Percentiles rank a stretch among this genome's conserved stretches.
These are phyloP conservation scores for Aleiodes leptofemur DNA, from an alignment of 2,888 invertebrate genomes.

Conservation along the genomic window DNA sequence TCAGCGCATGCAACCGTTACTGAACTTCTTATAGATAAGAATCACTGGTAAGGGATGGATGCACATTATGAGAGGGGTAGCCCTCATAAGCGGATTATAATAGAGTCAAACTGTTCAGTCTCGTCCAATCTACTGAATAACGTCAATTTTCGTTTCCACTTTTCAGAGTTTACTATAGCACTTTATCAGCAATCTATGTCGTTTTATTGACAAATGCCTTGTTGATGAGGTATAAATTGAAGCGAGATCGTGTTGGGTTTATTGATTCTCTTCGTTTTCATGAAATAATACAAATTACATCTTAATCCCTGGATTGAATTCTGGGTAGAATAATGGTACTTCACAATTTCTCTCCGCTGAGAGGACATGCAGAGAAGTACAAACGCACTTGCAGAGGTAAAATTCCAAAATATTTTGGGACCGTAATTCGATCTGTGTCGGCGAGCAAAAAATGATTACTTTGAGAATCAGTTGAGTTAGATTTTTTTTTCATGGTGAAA, in stretches of 20 bases:
- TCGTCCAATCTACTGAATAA: constrained; percentile 22
- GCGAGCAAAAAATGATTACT: too few species aligned
- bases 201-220: background rate
- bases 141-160: constrained; percentile 30
- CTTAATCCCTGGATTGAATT: too few species aligned
- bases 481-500: too few species aligned
- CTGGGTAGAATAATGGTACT: too few species aligned
- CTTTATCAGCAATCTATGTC: constrained; percentile 7
- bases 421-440: too few species aligned
- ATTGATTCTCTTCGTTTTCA: background rate
- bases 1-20: constrained; percentile 4
- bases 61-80: background rate
- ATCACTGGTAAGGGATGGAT: constrained; percentile 20
- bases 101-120: constrained; percentile 17
- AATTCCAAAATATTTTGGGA: too few species aligned
- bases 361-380: too few species aligned
- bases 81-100: constrained; percentile 40
- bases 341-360: too few species aligned
- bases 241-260: background rate
- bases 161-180: constrained; percentile 22
- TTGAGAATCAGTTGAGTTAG: too few species aligned
- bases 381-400: too few species aligned
- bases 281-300: background rate
- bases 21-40: constrained; percentile 40
- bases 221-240: background rate